Evolutionary conservation across 2,113 vertebrate genomes (phyloP).

Genomic region (Macaca fascicularis): DNA sequence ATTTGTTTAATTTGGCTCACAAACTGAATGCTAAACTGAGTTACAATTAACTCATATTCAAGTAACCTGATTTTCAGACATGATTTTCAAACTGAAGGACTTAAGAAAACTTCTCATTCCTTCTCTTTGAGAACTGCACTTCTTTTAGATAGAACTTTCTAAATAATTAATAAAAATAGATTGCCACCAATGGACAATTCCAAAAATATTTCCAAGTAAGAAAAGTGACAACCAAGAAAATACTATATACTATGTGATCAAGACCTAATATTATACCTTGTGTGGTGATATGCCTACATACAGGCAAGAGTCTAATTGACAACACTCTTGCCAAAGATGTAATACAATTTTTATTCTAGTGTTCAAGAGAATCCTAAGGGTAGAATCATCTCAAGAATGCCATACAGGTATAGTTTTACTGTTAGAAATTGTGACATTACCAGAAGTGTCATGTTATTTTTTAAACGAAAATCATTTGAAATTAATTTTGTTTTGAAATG

Average conservation of each 20-base stretch:
- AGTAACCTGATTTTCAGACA: neutral
- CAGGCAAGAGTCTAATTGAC: accelerated
- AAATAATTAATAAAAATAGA: constrained; percentile 8
- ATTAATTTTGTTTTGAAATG: constrained; percentile 18
- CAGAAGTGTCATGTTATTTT: neutral
- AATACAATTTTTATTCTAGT: neutral
- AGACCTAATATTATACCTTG: too few species aligned
- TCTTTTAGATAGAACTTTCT: neutral
- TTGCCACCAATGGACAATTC: neutral
- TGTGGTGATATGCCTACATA: accelerated
- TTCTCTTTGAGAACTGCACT: neutral
- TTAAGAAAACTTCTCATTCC: neutral
- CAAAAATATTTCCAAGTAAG: neutral
- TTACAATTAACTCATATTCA: neutral
- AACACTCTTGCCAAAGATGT: neutral
- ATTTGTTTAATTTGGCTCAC: neutral
- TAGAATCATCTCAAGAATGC: neutral
- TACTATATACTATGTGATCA: neutral
- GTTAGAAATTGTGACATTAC: neutral
- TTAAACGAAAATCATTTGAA: constrained; percentile 2
- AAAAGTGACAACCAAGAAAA: neutral
- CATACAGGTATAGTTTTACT: neutral
- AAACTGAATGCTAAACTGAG: neutral
- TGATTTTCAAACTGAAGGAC: neutral
- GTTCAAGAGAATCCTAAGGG: neutral